These are phyloP conservation scores for Cossypha dichroa DNA, from an alignment of 2,797 vertebrate genomes.

Conservation along the genomic window DNA sequence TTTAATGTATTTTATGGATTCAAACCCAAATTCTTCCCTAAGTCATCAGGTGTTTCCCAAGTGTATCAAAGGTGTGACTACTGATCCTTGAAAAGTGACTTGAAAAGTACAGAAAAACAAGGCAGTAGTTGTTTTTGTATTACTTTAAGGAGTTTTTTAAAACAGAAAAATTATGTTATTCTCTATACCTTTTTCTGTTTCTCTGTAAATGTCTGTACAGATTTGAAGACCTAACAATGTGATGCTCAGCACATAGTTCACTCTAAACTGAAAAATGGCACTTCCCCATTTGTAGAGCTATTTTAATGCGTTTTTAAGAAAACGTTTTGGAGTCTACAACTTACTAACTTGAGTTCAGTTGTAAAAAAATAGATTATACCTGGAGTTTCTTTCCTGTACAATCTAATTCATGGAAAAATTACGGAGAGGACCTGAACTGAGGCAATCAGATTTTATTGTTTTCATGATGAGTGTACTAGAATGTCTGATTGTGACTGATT, in stretches of 20 bases:
- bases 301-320: background rate
- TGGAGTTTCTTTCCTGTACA: background rate
- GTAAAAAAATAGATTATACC: background rate
- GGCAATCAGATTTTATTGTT: background rate
- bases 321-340: background rate
- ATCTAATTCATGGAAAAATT: background rate
- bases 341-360: background rate
- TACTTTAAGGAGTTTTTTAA: rapidly evolving
- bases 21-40: background rate
- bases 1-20: background rate
- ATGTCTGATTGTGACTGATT: background rate
- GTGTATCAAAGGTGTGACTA: background rate
- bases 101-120: background rate
- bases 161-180: background rate
- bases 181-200: background rate
- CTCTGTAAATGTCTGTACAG: background rate
- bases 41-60: background rate
- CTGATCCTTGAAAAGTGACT: background rate
- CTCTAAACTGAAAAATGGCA: background rate
- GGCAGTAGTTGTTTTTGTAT: background rate
- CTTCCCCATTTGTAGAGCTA: background rate
- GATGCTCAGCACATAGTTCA: background rate
- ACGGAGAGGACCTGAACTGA: background rate
- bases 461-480: background rate
- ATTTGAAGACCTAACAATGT: background rate